Percentiles rank a stretch among this genome's conserved stretches.
Conservation (phyloP, 2,113 vertebrate genomes). For the Carettochelys insculpta region DNA sequence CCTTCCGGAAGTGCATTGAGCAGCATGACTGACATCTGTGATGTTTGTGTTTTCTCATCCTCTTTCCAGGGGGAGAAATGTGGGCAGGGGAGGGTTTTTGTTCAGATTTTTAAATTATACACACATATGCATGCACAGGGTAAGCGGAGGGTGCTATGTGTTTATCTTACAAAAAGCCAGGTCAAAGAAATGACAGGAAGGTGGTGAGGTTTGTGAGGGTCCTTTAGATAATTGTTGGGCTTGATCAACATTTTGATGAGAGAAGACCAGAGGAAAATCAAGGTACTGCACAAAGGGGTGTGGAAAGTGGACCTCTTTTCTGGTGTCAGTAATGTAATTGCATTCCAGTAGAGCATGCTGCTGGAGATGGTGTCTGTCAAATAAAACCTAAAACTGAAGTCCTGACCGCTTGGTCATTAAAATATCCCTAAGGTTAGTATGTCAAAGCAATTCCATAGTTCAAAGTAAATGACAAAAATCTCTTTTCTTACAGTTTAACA, state of each 20-base stretch:
- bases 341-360: not conserved
- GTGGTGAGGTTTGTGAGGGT: not conserved
- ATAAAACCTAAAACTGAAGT: not conserved
- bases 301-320: not conserved
- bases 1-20: not conserved
- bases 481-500: not conserved
- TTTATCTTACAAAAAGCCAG: not conserved
- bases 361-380: not conserved
- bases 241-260: not conserved
- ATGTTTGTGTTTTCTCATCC: not conserved
- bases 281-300: not conserved
- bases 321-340: not conserved
- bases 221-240: not conserved
- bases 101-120: not conserved
- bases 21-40: accelerated
- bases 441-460: not conserved
- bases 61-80: not conserved
- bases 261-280: not conserved
- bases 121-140: not conserved
- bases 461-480: not conserved
- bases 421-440: not conserved
- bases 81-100: not conserved
- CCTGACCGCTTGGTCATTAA: not conserved
- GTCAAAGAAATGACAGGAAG: not conserved
- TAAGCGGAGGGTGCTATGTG: too few species aligned